phyloP scores from a whole-genome alignment of 2,888 invertebrate species.

The Geophilus truncorum region DNA sequence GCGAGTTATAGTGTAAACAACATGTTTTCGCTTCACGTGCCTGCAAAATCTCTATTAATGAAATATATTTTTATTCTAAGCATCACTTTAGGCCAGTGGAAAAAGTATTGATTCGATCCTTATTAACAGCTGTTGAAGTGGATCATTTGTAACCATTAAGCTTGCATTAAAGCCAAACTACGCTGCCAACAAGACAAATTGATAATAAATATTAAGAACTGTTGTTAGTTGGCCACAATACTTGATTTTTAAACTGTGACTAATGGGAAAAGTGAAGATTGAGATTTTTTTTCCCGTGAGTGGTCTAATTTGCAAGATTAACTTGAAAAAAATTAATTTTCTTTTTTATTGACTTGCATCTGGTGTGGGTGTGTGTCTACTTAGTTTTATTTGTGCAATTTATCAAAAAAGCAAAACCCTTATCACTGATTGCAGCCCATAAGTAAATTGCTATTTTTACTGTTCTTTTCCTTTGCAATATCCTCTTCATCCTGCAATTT shows the following conservation, averaged over 20 bases:
- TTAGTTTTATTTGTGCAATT: slow-evolving; percentile 10
- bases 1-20: background rate
- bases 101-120: background rate
- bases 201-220: background rate
- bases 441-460: slow-evolving; percentile 27
- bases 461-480: slow-evolving; percentile 19
- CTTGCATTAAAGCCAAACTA: background rate
- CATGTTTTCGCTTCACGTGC: background rate
- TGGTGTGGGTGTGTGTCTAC: background rate
- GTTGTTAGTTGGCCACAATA: background rate
- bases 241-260: background rate
- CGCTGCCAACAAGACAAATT: slow-evolving; percentile 5
- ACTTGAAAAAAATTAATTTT: background rate
- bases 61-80: background rate
- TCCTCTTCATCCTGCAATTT: slow-evolving; percentile 25
- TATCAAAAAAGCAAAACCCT: slow-evolving; percentile 10
- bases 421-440: slow-evolving; percentile 17
- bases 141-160: slow-evolving; percentile 5
- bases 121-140: slow-evolving; percentile 19
- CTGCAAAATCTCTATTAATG: background rate
- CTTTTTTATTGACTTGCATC: background rate
- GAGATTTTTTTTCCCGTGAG: background rate
- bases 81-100: background rate
- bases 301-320: background rate
- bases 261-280: background rate